A percentile compares a stretch with the other conserved stretches of the same genome.
These are phyloP conservation scores for Charina bottae DNA, from an alignment of 2,113 vertebrate genomes.

Conservation along the genomic window DNA sequence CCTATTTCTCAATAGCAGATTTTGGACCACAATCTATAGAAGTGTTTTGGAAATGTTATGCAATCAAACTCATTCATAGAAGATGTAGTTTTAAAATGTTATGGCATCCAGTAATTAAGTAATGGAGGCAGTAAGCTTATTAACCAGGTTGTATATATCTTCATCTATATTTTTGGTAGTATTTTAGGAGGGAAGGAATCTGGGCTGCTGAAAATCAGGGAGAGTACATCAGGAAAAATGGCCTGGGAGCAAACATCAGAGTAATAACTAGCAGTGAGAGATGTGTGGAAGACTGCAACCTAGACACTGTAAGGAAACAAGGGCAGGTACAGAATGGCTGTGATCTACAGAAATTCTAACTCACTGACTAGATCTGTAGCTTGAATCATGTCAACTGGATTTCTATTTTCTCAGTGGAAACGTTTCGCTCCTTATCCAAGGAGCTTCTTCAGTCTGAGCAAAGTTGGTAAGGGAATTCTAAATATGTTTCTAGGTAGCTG, in stretches of 20 bases:
- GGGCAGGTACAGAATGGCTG: not conserved
- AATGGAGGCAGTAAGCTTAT: not conserved
- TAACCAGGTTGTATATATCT: not conserved
- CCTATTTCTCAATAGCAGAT: not conserved
- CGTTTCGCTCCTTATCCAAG: too few relatives aligned
- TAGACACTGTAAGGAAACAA: not conserved
- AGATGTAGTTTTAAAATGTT: not conserved
- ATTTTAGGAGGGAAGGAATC: not conserved
- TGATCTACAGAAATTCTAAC: not conserved
- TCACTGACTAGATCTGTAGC: too few relatives aligned
- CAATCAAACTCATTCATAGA: not conserved
- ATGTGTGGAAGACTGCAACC: not conserved
- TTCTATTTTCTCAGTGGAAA: too few relatives aligned
- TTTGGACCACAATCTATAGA: not conserved
- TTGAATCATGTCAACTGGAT: too few relatives aligned
- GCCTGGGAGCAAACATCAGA: not conserved
- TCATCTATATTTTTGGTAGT: not conserved
- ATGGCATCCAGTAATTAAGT: not conserved
- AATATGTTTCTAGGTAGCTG: too few relatives aligned
- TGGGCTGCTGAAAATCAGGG: not conserved
- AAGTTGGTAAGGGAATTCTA: too few relatives aligned
- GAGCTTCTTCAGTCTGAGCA: too few relatives aligned
- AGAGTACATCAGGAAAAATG: not conserved
- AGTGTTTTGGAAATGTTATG: not conserved
- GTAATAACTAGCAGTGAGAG: not conserved